Conservation (phyloP, 2,113 vertebrate genomes). For the Hippocampus zosterae region DNA sequence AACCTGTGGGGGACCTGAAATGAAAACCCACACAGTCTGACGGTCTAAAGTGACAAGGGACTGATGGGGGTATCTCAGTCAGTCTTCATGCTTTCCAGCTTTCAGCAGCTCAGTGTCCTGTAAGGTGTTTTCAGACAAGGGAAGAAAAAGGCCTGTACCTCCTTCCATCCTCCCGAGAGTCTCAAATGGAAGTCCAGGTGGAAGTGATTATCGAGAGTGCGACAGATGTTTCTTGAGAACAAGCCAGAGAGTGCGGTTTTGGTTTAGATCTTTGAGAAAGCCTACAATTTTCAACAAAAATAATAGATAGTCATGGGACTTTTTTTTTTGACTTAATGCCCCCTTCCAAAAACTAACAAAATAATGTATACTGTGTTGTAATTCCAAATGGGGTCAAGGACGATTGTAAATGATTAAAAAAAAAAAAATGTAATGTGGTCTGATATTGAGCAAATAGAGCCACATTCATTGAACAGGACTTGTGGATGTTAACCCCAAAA, state of each 20-base stretch:
- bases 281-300: conserved; percentile 7
- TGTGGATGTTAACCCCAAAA: no score
- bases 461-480: no score
- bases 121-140: conserved; percentile 29
- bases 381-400: not conserved
- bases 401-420: not conserved
- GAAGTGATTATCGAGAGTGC: conserved; percentile 20
- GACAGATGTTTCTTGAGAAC: conserved; percentile 17
- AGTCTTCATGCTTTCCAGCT: conserved; percentile 35
- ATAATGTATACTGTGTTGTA: not conserved
- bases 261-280: not conserved
- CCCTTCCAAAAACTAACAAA: not conserved
- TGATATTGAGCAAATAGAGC: no score
- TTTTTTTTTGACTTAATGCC: not conserved
- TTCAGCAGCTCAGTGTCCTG: conserved; percentile 44
- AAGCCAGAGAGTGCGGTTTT: not conserved
- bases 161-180: conserved; percentile 26
- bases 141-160: not conserved
- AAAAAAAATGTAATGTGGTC: no score
- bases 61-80: conserved; percentile 31
- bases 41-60: conserved; percentile 32
- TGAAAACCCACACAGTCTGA: not conserved
- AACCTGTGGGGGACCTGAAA: conserved; percentile 33
- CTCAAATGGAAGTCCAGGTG: conserved; percentile 30
- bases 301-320: not conserved